Conservation (phyloP, 1,140 invertebrate genomes). For the Drosophila albomicans region DNA sequence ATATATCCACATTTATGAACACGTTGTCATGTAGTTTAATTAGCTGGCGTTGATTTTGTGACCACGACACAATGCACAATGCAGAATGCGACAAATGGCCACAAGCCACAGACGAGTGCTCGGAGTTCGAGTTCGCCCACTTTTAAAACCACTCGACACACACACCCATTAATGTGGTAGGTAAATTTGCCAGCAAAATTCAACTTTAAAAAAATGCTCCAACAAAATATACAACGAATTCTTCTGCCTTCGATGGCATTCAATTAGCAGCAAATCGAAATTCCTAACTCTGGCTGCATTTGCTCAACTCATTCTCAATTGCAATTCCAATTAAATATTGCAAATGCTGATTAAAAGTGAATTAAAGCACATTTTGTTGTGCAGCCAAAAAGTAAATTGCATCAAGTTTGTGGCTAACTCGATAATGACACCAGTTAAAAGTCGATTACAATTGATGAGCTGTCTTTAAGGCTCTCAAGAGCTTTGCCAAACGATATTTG, state of each 20-base stretch:
- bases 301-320: background rate
- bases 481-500: too few species aligned
- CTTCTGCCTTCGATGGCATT: background rate
- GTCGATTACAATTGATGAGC: conserved; percentile 4
- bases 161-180: conserved; percentile 5
- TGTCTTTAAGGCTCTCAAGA: too few species aligned
- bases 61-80: conserved; percentile 34
- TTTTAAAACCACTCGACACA: conserved; percentile 28
- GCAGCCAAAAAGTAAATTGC: background rate
- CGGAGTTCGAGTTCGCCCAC: conserved; percentile 28
- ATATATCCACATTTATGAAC: conserved; percentile 52
- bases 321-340: background rate
- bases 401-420: background rate
- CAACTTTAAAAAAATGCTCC: background rate
- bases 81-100: conserved; percentile 47
- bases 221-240: background rate
- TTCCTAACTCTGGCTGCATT: background rate
- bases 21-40: conserved; percentile 53
- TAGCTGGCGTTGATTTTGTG: conserved; percentile 52
- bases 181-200: conserved; percentile 1
- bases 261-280: conserved; percentile 8
- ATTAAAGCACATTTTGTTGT: background rate
- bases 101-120: conserved; percentile 30
- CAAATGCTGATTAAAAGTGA: conserved; percentile 9
- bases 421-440: conserved; percentile 2